These are phyloP conservation scores for Planiliza haematocheilus DNA, from an alignment of 2,113 vertebrate species.

Conservation along the genomic window DNA sequence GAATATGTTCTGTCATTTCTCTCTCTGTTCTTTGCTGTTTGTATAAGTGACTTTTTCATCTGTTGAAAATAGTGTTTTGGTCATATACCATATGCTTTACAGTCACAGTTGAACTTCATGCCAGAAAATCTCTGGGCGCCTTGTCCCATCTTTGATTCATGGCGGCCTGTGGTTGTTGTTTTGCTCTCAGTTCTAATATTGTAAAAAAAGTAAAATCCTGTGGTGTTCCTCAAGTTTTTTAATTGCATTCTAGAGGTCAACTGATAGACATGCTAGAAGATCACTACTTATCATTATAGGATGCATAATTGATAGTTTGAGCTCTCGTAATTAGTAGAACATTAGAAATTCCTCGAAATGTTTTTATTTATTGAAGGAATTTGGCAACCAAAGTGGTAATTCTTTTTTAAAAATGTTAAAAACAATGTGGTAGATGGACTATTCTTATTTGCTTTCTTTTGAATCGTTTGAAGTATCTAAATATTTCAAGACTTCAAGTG, in stretches of 20 bases:
- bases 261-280: constrained; percentile 26
- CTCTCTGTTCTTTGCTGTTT: constrained; percentile 18
- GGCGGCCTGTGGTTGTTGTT: constrained; percentile 57
- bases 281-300: constrained; percentile 44
- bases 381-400: constrained; percentile 6
- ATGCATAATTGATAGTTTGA: constrained; percentile 54
- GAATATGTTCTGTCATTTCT: constrained; percentile 20
- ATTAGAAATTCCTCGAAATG: constrained; percentile 45
- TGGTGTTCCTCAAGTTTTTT: constrained; percentile 23
- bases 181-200: constrained; percentile 32
- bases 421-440: background rate
- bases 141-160: constrained; percentile 9
- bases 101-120: constrained; percentile 10
- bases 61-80: constrained; percentile 2
- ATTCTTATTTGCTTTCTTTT: background rate
- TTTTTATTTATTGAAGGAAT: constrained; percentile 32
- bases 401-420: background rate
- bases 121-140: constrained; percentile 18
- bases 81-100: background rate
- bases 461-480: no score
- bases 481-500: no score
- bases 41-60: constrained; percentile 10
- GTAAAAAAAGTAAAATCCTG: constrained; percentile 53
- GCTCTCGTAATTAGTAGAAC: constrained; percentile 52
- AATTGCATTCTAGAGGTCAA: constrained; percentile 42